Evolutionary conservation across 2,888 invertebrate species (phyloP), one percentile per base, ranked within the genome.

Genomic region (Lacanobia wlatinum): DNA sequence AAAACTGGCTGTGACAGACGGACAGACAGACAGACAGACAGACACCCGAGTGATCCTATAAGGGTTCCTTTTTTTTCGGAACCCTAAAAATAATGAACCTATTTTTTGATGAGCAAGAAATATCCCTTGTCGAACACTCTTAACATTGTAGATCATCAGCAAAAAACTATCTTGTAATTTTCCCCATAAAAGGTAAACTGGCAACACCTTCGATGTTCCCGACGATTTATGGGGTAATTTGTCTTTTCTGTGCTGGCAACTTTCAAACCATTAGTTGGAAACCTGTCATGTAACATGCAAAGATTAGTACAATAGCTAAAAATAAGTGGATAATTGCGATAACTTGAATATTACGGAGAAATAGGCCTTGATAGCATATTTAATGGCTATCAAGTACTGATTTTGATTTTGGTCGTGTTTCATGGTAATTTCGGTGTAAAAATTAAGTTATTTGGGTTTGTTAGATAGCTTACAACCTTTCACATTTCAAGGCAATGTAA

Each of bases 211-310:
- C 66, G 21, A 72, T 76, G 78, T 82, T 76, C 70, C 70, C 55
- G 48, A 59, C 58, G 63, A 86, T 87, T 88, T 87, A 88, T 83
- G 65, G 63, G 60, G 74, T 70, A 84, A 85, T 86, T 85, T 81
- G 62, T 81, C 65, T 80, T 76, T 76, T 55, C 50, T 74, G 70
- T 79, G 79, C 67, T 85, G 79, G 78, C 81, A 82, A 84, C 74
- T 84, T 82, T 85, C 80, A 63, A 66, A 67, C 62, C 28, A 76
- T 80, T 86, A 74, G 60, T 64, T 60, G 18, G 48, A 60, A 74
- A 70, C 66, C 70, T 78, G 70, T 62, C 77, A 56, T 23, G 50
- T 63, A n/a, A 65, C 21, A 46, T 62, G 56, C 43, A 60, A 21
- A 56, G 38, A 74, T 74, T 80, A 74, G n/a, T 21, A 70, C 23